A percentile compares a stretch with the other conserved stretches of the same genome.
These are phyloP conservation scores for Eubasilissa splendida DNA, from an alignment of 2,888 invertebrate genomes.

Conservation along the genomic window DNA sequence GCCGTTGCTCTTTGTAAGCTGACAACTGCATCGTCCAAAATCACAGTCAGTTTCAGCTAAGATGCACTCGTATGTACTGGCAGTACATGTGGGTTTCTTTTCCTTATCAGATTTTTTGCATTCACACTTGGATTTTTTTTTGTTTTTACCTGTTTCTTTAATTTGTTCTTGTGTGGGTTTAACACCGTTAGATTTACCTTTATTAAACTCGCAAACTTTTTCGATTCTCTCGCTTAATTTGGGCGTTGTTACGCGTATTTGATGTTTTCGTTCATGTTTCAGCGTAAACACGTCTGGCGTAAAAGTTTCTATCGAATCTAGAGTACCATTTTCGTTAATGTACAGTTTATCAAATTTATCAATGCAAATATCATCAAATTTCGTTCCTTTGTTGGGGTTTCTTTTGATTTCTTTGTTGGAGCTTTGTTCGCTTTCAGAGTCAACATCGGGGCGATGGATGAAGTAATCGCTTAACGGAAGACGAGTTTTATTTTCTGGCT, in stretches of 20 bases:
- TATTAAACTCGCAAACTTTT: conserved; percentile 17
- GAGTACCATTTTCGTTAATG: conserved; percentile 22
- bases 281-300: conserved; percentile 27
- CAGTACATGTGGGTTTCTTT: conserved; percentile 24
- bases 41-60: conserved; percentile 52
- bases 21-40: conserved; percentile 55
- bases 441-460: neutral
- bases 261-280: neutral
- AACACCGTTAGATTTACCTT: conserved; percentile 22
- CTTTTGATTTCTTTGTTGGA: conserved; percentile 22
- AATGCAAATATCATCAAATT: conserved; percentile 40
- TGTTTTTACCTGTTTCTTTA: conserved; percentile 7
- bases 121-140: conserved; percentile 40
- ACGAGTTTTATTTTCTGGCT: conserved; percentile 19
- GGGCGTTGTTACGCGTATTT: conserved; percentile 3
- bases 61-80: conserved; percentile 52
- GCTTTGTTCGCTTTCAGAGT: conserved; percentile 18
- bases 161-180: neutral
- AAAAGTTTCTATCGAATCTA: conserved; percentile 17
- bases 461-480: neutral
- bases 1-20: conserved; percentile 46
- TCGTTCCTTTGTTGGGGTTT: conserved; percentile 40
- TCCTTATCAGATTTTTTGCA: conserved; percentile 39
- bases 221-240: conserved; percentile 26
- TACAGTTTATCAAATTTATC: conserved; percentile 39